Conservation (phyloP, 2,888 invertebrate genomes). For the Meganola albula region DNA sequence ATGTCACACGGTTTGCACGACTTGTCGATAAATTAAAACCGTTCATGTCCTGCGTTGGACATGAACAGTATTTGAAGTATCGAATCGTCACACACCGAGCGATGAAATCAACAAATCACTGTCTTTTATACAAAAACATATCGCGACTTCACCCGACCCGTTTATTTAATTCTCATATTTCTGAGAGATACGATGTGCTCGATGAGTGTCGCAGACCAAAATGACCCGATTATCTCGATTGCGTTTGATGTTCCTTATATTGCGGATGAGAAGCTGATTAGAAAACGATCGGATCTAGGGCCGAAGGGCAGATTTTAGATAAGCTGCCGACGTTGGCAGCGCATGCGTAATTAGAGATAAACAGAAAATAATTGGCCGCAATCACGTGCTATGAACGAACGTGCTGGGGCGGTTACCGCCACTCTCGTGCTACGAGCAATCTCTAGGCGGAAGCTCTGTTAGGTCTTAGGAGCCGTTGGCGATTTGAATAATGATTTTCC, state of each 20-base stretch:
- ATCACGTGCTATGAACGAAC: conserved; percentile 66
- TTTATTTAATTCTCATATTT: conserved; percentile 45
- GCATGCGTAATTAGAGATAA: conserved; percentile 78
- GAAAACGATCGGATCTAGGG: conserved; percentile 68
- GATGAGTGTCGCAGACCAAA: conserved; percentile 32
- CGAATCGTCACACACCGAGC: conserved; percentile 23
- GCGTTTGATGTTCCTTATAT: conserved; percentile 60
- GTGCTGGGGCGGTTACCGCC: conserved; percentile 45
- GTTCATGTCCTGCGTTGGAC: conserved; percentile 48
- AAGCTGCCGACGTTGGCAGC: conserved; percentile 68
- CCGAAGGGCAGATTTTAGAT: conserved; percentile 73
- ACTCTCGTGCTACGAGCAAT: conserved; percentile 26
- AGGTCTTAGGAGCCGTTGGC: conserved; percentile 17
- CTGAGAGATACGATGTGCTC: conserved; percentile 37
- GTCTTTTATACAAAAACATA: conserved; percentile 43
- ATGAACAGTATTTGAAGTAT: conserved; percentile 45
- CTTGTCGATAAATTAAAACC: conserved; percentile 68
- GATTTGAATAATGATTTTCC: conserved; percentile 30
- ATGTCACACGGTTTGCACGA: conserved; percentile 71
- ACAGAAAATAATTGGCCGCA: conserved; percentile 77
- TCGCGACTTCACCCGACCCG: conserved; percentile 42
- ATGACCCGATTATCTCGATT: conserved; percentile 44
- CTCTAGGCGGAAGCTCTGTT: conserved; percentile 39
- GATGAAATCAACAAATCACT: conserved; percentile 38
- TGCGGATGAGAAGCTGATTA: conserved; percentile 69